These are phyloP conservation scores for Deilephila porcellus DNA, from an alignment of 2,888 invertebrate species.

Conservation along the genomic window DNA sequence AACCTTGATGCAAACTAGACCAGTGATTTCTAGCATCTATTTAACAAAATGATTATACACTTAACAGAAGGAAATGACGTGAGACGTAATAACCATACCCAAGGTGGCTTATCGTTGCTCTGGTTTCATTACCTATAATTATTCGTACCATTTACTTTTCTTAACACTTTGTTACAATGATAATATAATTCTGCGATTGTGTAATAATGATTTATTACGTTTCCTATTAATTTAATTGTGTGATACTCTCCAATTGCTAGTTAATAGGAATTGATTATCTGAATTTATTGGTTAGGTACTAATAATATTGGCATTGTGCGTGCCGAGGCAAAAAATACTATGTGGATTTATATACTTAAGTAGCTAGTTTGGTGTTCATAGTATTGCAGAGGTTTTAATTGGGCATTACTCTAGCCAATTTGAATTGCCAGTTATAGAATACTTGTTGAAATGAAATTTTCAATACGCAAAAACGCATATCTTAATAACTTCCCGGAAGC, in stretches of 20 bases:
- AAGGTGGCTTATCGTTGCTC: conserved; percentile 64
- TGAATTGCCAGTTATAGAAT: too few species aligned
- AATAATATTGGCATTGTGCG: not conserved
- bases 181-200: conserved; percentile 18
- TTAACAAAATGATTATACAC: conserved; percentile 60
- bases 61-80: conserved; percentile 74
- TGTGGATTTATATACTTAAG: not conserved
- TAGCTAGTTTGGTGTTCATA: too few species aligned
- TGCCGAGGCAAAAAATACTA: not conserved
- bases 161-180: conserved; percentile 33
- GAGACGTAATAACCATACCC: conserved; percentile 57
- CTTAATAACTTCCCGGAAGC: too few species aligned
- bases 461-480: too few species aligned
- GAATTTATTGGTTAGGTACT: conserved; percentile 20
- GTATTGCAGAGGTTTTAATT: too few species aligned
- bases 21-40: conserved; percentile 49
- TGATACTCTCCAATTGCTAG: not conserved
- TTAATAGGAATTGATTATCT: conserved; percentile 3
- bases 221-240: conserved; percentile 12
- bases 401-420: too few species aligned
- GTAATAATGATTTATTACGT: conserved; percentile 19
- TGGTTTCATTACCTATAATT: conserved; percentile 46
- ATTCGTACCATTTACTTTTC: conserved; percentile 34
- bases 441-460: too few species aligned
- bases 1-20: conserved; percentile 62